Percentiles rank a stretch among this genome's conserved stretches.
Evolutionary conservation across 2,888 invertebrate species (phyloP).

Genomic region (Quadroppia sp.): DNA sequence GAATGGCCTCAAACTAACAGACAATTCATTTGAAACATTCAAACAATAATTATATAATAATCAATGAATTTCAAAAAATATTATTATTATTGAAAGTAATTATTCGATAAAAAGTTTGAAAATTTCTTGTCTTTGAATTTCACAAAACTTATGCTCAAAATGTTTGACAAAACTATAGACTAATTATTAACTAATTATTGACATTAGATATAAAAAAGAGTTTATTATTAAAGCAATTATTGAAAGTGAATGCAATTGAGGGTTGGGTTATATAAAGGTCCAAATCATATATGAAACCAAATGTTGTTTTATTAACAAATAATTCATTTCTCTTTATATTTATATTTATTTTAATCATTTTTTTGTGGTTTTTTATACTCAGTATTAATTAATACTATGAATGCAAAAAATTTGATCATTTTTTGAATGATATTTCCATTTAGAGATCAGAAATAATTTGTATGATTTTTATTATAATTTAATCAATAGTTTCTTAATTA

Average conservation of each 20-base stretch:
- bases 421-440: too few relatives aligned
- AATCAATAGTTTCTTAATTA: not conserved
- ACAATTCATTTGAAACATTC: not conserved
- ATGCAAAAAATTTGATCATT: too few relatives aligned
- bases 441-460: too few relatives aligned
- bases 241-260: not conserved
- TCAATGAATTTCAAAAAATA: too few relatives aligned
- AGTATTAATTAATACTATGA: too few relatives aligned
- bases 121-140: not conserved
- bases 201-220: too few relatives aligned
- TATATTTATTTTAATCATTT: not conserved
- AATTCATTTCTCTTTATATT: constrained; percentile 5
- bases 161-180: too few relatives aligned
- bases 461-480: constrained; percentile 2
- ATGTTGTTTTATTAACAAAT: not conserved
- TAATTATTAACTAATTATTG: too few relatives aligned
- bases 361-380: not conserved
- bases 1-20: constrained; percentile 30
- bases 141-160: too few relatives aligned
- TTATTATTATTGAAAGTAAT: not conserved
- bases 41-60: too few relatives aligned
- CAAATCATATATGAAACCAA: not conserved
- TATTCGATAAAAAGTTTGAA: not conserved
- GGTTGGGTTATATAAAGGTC: not conserved
- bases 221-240: not conserved